phyloP scores from a whole-genome alignment of 2,113 vertebrate species.

The Nycticebus coucang region DNA sequence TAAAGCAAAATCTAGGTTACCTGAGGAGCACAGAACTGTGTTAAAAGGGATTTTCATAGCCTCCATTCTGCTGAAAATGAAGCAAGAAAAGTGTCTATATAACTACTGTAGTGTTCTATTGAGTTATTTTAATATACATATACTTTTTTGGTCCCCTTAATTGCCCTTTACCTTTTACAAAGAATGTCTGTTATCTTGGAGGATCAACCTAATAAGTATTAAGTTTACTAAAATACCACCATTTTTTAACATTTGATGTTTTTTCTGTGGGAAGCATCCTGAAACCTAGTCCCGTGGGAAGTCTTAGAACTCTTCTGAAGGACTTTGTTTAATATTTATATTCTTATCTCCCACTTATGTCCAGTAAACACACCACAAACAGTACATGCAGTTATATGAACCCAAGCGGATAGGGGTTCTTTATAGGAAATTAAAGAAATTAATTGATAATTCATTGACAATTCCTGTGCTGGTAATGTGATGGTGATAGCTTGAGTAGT shows the following conservation, averaged over 20 bases:
- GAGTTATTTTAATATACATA: neutral
- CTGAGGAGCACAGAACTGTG: neutral
- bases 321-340: neutral
- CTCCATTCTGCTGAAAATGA: slow-evolving; percentile 2
- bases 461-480: neutral
- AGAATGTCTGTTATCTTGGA: slow-evolving; percentile 14
- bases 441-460: neutral
- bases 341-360: neutral
- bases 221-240: neutral
- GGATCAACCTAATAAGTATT: slow-evolving; percentile 2
- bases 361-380: neutral
- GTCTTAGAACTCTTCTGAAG: neutral
- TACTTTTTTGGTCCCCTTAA: neutral
- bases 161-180: slow-evolving; percentile 17
- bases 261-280: neutral
- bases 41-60: neutral
- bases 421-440: neutral
- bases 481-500: neutral
- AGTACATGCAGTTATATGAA: neutral
- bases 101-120: slow-evolving; percentile 14
- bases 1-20: neutral
- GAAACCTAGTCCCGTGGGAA: neutral
- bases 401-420: neutral
- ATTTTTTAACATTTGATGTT: neutral
- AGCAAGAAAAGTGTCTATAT: neutral